phyloP scores from a whole-genome alignment of 2,797 vertebrate species.

The Chaetodon trifasciatus region DNA sequence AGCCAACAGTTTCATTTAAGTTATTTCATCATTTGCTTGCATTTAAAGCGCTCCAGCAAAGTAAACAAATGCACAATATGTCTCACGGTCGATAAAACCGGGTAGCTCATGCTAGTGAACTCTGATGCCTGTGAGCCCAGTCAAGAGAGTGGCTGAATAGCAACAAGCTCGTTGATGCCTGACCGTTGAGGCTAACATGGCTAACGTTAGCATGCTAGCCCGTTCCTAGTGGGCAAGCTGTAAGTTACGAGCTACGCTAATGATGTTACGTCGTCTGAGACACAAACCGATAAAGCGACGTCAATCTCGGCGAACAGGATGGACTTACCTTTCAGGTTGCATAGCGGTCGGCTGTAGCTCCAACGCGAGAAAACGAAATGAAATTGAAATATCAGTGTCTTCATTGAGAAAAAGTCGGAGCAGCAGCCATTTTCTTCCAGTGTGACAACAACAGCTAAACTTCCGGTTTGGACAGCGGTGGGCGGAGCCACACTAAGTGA shows the following conservation, averaged over 20 bases:
- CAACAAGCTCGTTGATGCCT: constrained; percentile 80
- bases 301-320: constrained; percentile 37
- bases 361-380: constrained; percentile 76
- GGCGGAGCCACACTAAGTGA: constrained; percentile 69
- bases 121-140: constrained; percentile 37
- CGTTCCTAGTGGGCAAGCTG: constrained; percentile 68
- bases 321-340: constrained; percentile 84
- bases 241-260: constrained; percentile 74
- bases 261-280: constrained; percentile 43
- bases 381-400: constrained; percentile 85
- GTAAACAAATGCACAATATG: not conserved
- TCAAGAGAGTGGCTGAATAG: constrained; percentile 56
- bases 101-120: not conserved
- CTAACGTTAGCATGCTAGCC: constrained; percentile 80
- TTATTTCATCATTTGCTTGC: constrained; percentile 27
- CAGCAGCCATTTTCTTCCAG: constrained; percentile 90
- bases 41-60: not conserved
- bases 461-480: constrained; percentile 83
- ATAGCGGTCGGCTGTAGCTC: constrained; percentile 80
- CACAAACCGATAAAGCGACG: constrained; percentile 39
- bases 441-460: constrained; percentile 90
- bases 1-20: constrained; percentile 57
- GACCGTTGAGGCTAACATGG: constrained; percentile 72
- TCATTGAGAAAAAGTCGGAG: constrained; percentile 89
- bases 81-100: not conserved